Evolutionary conservation across 2,888 invertebrate species (phyloP).

Genomic region (Actias luna): DNA sequence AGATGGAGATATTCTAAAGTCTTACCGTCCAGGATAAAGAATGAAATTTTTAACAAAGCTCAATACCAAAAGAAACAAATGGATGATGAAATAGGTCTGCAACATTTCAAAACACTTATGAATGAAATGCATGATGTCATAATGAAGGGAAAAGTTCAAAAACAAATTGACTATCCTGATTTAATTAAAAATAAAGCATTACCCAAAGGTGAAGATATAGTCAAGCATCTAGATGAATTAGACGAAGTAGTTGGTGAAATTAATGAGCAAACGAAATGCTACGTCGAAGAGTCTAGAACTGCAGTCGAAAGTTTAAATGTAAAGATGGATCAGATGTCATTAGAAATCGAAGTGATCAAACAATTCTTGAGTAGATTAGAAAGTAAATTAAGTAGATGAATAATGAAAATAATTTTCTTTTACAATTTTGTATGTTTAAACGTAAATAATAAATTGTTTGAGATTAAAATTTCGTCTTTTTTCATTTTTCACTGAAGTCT

Average conservation of each 20-base stretch:
- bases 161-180: conserved; percentile 25
- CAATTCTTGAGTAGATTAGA: conserved; percentile 59
- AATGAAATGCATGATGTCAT: conserved; percentile 64
- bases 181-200: conserved; percentile 32
- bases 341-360: conserved; percentile 62
- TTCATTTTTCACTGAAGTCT: not conserved
- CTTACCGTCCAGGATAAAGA: conserved; percentile 61
- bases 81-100: conserved; percentile 57
- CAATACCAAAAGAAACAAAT: conserved; percentile 60
- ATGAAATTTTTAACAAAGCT: conserved; percentile 68
- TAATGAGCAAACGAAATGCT: conserved; percentile 48
- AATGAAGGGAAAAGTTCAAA: conserved; percentile 40
- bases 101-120: conserved; percentile 54
- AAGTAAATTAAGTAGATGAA: conserved; percentile 45
- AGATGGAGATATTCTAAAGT: conserved; percentile 47
- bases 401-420: not conserved
- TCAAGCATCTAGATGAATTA: conserved; percentile 53
- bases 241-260: conserved; percentile 55
- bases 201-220: conserved; percentile 51
- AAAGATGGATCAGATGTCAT: conserved; percentile 64
- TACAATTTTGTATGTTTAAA: conserved; percentile 6
- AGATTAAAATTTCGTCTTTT: not conserved
- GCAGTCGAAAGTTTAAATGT: conserved; percentile 55
- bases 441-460: not conserved
- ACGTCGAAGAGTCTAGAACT: conserved; percentile 47